Evolutionary conservation across 2,888 invertebrate species (phyloP), one percentile per base, ranked within the genome.

Genomic region (Nemotelus pantherinus): DNA sequence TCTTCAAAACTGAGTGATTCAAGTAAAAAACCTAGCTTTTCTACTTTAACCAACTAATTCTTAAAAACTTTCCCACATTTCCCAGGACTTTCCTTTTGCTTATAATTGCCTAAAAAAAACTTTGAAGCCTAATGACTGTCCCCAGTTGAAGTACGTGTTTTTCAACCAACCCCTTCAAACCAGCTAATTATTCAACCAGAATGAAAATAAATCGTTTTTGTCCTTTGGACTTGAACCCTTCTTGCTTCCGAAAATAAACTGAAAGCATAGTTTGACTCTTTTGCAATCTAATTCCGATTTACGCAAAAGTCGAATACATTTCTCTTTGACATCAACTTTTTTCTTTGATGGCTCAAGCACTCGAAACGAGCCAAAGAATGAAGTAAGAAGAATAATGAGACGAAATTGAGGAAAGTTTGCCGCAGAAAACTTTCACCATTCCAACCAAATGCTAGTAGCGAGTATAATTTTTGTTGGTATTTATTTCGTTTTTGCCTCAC

Each of bases 401-500:
- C 4, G 10, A 58, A 58, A n/a, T 58, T 58, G 58, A 25, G n/a
- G 7, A 58, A 58, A n/a, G 10, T 58, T 58, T n/a, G 7, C 25
- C 7, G 58, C 7, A 6, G 25, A 58, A 25, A 7, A n/a, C 58
- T n/a, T n/a, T 9, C n/a, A n/a, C 25, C 9, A 58, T 58, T 58
- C n/a, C 58, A 58, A 58, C 4, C 10, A 58, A 9, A 58, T 67
- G 67, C 9, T 47, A 47, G 3, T 2, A 45, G 7, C 3, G 67
- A 9, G 39, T 67, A 3, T 67, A 67, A 67, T 67, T 41, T 47
- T 25, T 39, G 47, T 67, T 45, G 10, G 67, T 67, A 47, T 47
- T 67, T 67, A 44, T 67, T 67, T 67, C 67, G 47, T 64, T 67
- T 67, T 45, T 47, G 67, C 45, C 39, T 67, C 67, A 67, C 39